A percentile compares a stretch with the other conserved stretches of the same genome.
Conservation (phyloP, 1,140 invertebrate genomes). For the Octopus sinensis region DNA sequence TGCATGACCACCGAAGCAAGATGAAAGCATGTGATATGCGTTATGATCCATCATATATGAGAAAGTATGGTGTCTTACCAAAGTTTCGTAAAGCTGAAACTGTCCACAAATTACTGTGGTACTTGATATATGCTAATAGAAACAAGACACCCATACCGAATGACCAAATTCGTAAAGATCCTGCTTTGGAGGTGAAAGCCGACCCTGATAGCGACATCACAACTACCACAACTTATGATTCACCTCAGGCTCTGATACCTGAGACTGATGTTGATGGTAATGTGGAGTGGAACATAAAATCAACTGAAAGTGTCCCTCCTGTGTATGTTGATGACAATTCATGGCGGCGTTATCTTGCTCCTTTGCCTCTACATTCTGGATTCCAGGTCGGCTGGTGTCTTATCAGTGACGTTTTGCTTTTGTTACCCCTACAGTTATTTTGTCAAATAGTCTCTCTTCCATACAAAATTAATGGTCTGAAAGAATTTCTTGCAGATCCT, state of each 20-base stretch:
- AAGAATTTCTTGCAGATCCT: constrained; percentile 68
- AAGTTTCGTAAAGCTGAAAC: constrained; percentile 70
- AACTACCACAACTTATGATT: not conserved
- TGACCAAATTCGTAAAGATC: constrained; percentile 9
- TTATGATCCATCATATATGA: constrained; percentile 27
- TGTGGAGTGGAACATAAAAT: constrained; percentile 11
- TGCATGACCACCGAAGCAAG: not conserved
- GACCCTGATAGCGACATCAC: not conserved
- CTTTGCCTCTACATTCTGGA: constrained; percentile 64
- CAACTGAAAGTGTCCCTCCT: constrained; percentile 29
- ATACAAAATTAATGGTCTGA: constrained; percentile 61
- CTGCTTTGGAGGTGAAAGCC: not conserved
- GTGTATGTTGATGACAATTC: constrained; percentile 54
- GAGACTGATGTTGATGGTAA: not conserved
- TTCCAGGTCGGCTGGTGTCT: constrained; percentile 73
- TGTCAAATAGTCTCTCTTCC: constrained; percentile 67
- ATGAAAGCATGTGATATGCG: not conserved
- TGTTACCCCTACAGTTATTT: constrained; percentile 72
- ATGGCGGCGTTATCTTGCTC: constrained; percentile 76
- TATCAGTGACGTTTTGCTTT: constrained; percentile 70
- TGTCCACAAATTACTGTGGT: constrained; percentile 70
- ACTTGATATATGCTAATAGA: constrained; percentile 65
- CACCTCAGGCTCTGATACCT: not conserved
- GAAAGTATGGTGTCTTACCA: constrained; percentile 62
- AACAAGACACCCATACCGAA: constrained; percentile 52